Base-by-base conservation (phyloP, 1,140 invertebrate species). In the Caenorhabditis briggsae region DNA sequence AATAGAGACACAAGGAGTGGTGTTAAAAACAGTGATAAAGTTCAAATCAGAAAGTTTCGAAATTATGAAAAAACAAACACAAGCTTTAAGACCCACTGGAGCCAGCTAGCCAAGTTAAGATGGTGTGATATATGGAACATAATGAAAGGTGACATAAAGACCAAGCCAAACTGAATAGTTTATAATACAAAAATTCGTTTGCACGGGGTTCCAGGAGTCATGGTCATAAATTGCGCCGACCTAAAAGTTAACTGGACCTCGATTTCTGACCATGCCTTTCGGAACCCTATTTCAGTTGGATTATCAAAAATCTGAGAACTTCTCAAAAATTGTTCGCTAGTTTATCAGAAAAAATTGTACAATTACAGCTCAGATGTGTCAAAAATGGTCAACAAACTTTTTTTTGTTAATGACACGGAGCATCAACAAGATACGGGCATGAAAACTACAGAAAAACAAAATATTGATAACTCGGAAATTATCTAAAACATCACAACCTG, bases 401-500 rank as follows among this genome's bases (percentile, higher is more conserved):
- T 61, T 61, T 18, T 61, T 8, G n/a, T n/a, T 20, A 8, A 61
- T 6, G 25, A 61, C 20, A 25, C 20, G 12, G 59, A 61, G 59
- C 59, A 25, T 20, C 14, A 25, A 23, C 18, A 61, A 18, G 11
- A 20, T 61, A 20, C 8, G 43, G 64, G 18, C 33, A 41, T 70
- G 33, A 70, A 70, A 70, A 70, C 20, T 18, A 25, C 12, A 46
- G 33, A 33, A 78, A 78, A 78, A 78, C 70, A 78, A 50, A 8
- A 11, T 46, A 41, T 11, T 78, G 70, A 78, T 78, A 78, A 78
- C 70, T 78, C 46, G 70, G n/a, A 50, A 48, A 78, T 78, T 20
- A 50, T 78, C 70, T 78, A 78, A 78, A n/a, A n/a, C 70, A 78
- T 78, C 70, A 78, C 43, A 18, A 33, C 59, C 56, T 33, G 33